phyloP scores from a whole-genome alignment of 2,113 vertebrate genomes.

The Triplophysa tibetana region DNA sequence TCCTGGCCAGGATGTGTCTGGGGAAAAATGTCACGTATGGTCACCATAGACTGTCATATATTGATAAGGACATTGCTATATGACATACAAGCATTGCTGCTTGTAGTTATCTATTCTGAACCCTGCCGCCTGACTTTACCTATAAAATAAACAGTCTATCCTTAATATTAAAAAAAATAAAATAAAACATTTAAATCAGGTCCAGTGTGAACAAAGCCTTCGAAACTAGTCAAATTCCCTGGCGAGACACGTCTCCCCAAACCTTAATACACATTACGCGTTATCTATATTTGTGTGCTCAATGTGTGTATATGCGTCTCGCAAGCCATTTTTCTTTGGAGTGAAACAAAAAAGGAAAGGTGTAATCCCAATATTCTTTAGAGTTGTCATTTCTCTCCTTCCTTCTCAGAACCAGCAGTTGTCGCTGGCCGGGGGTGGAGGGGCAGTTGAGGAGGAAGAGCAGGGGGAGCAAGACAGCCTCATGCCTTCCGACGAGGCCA shows the following conservation, averaged over 20 bases:
- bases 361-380: slow-evolving; percentile 14
- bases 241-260: background rate
- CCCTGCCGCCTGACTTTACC: no score
- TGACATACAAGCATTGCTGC: no score
- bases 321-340: slow-evolving; percentile 47
- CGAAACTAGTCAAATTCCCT: background rate
- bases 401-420: slow-evolving; percentile 53
- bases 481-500: slow-evolving; percentile 92
- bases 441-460: slow-evolving; percentile 73
- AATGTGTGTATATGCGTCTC: slow-evolving; percentile 26
- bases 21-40: no score
- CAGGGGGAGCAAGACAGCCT: slow-evolving; percentile 90
- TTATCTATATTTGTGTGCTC: slow-evolving; percentile 27
- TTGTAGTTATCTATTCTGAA: no score
- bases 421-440: slow-evolving; percentile 57
- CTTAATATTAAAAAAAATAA: background rate
- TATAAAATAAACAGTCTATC: background rate
- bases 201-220: slow-evolving; percentile 22
- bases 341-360: slow-evolving; percentile 28
- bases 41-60: no score
- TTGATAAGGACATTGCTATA: no score
- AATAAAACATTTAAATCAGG: background rate
- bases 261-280: background rate
- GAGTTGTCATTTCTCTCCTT: slow-evolving; percentile 17
- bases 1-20: no score